Evolutionary conservation across 1,140 invertebrate genomes (phyloP), one percentile per base, ranked within the genome.

Genomic region (Mamestra configurata): DNA sequence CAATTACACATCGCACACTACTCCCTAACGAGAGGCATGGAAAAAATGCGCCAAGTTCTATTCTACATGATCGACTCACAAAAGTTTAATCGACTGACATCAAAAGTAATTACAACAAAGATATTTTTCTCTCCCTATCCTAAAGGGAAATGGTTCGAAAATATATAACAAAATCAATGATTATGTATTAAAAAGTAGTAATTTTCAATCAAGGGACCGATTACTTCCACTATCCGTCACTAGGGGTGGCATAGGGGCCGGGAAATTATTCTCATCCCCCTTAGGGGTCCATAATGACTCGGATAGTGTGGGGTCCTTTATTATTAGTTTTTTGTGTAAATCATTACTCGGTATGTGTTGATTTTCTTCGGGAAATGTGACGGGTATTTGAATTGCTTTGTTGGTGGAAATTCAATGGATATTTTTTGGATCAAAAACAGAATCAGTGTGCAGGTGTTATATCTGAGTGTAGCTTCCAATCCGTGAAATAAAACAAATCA

Each of bases 171-270:
- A 71, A 71, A 51, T 71, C 46, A 71, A 8, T 53, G 68, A 51
- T 53, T 49, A 72, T 75, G 46, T 77, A 66, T 77, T 77, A 77
- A 77, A 77, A 66, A 61, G 43, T 77, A 66, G 59, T 77, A 77
- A 77, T 77, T 77, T 77, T 77, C 75, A 77, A 77, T 77, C 75
- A 77, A 66, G 75, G n/a, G 27, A 49, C n/a, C 75, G 61, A 77
- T 77, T 77, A 77, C 35, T 77, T 77, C 61, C 75, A 77, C 59
- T 77, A 77, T 77, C 49, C 61, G 57, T 61, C 59, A 53, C 59
- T 46, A 46, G 37, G 72, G 73, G 40, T 15, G 15, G 49, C 24
- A 53, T 20, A 37, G 59, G 59, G 68, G 49, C 3, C 15, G n/a
- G n/a, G 27, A 55, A 66, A 77, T 77, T 66, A 77, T 68, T 77